These are phyloP conservation scores for Bellardia pandia DNA, from an alignment of 2,888 invertebrate genomes.

Conservation along the genomic window DNA sequence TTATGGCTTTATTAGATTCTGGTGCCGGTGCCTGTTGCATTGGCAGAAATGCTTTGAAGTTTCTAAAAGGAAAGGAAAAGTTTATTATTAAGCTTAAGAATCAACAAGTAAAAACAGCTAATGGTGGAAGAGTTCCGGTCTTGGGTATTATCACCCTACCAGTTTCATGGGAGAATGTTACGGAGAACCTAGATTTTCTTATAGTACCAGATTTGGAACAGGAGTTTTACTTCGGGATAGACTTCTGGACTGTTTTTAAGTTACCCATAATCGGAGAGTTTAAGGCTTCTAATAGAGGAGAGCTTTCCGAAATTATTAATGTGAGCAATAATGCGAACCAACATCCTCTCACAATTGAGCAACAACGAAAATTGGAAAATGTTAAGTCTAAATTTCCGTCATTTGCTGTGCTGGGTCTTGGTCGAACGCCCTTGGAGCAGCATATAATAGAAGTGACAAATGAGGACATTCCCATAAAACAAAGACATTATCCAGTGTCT, in stretches of 20 bases:
- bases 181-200: constrained; percentile 34
- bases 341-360: too few relatives aligned
- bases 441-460: too few relatives aligned
- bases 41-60: constrained; percentile 21
- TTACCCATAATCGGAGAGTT: constrained; percentile 18
- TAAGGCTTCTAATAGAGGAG: not conserved
- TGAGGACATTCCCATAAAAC: too few relatives aligned
- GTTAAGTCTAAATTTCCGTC: not conserved
- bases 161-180: constrained; percentile 7
- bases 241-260: constrained; percentile 31
- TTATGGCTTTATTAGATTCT: constrained; percentile 35
- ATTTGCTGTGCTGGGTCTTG: too few relatives aligned
- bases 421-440: too few relatives aligned
- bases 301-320: constrained; percentile 6
- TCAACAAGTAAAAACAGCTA: constrained; percentile 44
- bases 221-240: not conserved
- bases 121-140: constrained; percentile 26
- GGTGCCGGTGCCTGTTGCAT: constrained; percentile 58
- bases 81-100: not conserved
- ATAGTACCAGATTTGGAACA: constrained; percentile 33
- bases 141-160: constrained; percentile 30
- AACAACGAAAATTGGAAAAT: not conserved
- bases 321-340: too few relatives aligned
- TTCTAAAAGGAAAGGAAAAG: not conserved
- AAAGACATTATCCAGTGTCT: too few relatives aligned